phyloP scores from a whole-genome alignment of 2,113 vertebrate species.

The Lutjanus erythropterus region DNA sequence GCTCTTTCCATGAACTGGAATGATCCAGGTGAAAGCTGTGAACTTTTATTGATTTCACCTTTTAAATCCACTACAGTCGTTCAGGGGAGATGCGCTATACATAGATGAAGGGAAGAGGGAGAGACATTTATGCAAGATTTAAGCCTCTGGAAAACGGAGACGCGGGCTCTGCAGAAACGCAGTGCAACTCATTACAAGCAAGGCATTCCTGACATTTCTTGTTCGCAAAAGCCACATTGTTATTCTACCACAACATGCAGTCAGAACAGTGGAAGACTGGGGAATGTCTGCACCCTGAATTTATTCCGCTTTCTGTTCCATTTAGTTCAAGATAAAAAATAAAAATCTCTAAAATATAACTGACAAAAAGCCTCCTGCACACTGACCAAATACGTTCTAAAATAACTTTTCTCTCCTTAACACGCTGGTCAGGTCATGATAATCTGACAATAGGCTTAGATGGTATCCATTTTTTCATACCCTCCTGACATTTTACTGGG shows the following conservation, averaged over 20 bases:
- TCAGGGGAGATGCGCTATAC: slow-evolving; percentile 21
- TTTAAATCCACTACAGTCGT: slow-evolving; percentile 44
- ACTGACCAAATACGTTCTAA: neutral
- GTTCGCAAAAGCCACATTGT: neutral
- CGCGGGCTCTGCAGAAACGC: slow-evolving; percentile 16
- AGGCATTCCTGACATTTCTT: neutral
- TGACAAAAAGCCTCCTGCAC: neutral
- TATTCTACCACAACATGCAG: slow-evolving; percentile 9
- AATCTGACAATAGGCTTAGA: no score
- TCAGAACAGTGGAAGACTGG: neutral
- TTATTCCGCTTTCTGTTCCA: slow-evolving; percentile 31
- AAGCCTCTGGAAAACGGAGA: slow-evolving; percentile 47
- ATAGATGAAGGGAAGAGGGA: slow-evolving; percentile 20
- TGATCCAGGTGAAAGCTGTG: slow-evolving; percentile 23
- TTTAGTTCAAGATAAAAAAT: slow-evolving; percentile 18
- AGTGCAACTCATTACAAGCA: slow-evolving; percentile 28
- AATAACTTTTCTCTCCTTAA: neutral
- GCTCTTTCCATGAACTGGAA: slow-evolving; percentile 29
- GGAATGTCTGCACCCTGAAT: neutral
- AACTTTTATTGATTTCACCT: slow-evolving; percentile 53
- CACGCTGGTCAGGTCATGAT: neutral
- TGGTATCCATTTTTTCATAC: no score
- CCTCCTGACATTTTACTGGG: no score
- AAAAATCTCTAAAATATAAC: neutral
- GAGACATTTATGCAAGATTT: slow-evolving; percentile 24